Evolutionary conservation across 2,888 invertebrate species (phyloP).

Genomic region (Dolichopus griseipennis): DNA sequence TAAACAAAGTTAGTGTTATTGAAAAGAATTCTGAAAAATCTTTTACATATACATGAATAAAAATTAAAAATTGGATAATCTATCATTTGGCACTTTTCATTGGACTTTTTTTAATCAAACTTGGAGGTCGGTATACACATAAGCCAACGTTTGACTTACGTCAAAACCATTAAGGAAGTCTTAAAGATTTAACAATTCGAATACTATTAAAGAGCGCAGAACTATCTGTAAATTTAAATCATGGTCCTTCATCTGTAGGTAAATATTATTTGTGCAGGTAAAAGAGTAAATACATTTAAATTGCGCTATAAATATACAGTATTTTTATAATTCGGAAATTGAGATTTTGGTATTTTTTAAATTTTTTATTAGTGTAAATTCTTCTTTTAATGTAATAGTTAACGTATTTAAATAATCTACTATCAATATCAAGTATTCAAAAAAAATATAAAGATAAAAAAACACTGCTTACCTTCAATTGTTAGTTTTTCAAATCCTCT

Average conservation of each 20-base stretch:
- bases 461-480: conserved; percentile 2
- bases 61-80: not conserved
- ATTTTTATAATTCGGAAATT: too few relatives aligned
- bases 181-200: not conserved
- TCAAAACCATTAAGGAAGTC: not conserved
- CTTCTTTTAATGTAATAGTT: too few relatives aligned
- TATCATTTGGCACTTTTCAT: conserved; percentile 12
- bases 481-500: conserved; percentile 7
- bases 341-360: too few relatives aligned
- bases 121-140: conserved; percentile 7
- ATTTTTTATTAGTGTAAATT: too few relatives aligned
- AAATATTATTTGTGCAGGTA: too few relatives aligned
- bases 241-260: not conserved
- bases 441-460: not conserved
- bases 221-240: conserved; percentile 2
- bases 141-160: not conserved
- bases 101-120: not conserved
- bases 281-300: too few relatives aligned
- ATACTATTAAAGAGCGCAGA: not conserved
- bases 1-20: too few relatives aligned
- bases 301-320: too few relatives aligned
- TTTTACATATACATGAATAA: too few relatives aligned
- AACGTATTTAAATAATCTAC: not conserved
- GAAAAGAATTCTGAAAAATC: too few relatives aligned
- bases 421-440: not conserved